Conservation (phyloP, 2,113 vertebrate species). For the Anthoscopus minutus region DNA sequence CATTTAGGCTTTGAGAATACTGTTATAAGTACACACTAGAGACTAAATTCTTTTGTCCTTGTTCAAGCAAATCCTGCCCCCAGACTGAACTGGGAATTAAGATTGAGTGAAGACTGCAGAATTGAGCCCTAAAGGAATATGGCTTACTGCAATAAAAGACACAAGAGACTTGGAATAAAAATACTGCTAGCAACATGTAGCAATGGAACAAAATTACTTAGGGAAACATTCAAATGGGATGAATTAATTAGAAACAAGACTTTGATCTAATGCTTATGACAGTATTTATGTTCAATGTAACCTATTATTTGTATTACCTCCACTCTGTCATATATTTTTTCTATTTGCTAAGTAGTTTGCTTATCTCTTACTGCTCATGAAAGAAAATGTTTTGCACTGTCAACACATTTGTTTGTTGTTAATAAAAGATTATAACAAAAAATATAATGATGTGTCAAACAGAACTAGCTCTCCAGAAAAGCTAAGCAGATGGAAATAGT, state of each 20-base stretch:
- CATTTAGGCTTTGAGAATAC: not conserved
- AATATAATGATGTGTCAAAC: conserved; percentile 54
- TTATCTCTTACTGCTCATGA: not conserved
- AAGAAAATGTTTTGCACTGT: conserved; percentile 41
- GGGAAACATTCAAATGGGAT: conserved; percentile 16
- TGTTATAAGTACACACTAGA: not conserved
- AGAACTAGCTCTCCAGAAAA: conserved; percentile 42
- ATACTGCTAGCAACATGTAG: not conserved
- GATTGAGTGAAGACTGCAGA: conserved; percentile 18
- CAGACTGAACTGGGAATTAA: conserved; percentile 41
- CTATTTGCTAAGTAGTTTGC: not conserved
- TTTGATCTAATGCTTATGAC: conserved; percentile 49
- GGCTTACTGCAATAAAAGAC: conserved; percentile 7
- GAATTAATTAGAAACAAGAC: conserved; percentile 48
- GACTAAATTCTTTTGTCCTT: conserved; percentile 31
- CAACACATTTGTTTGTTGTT: conserved; percentile 45
- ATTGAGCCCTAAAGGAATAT: conserved; percentile 36
- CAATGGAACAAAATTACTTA: not conserved
- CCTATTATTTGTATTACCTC: conserved; percentile 49
- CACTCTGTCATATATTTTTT: not conserved
- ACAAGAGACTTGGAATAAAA: not conserved
- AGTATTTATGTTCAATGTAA: conserved; percentile 17
- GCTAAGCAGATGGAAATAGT: conserved; percentile 25
- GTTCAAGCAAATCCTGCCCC: conserved; percentile 38
- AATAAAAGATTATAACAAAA: conserved; percentile 59